Evolutionary conservation across 2,888 invertebrate genomes (phyloP).

Genomic region (Aplocera efformata): DNA sequence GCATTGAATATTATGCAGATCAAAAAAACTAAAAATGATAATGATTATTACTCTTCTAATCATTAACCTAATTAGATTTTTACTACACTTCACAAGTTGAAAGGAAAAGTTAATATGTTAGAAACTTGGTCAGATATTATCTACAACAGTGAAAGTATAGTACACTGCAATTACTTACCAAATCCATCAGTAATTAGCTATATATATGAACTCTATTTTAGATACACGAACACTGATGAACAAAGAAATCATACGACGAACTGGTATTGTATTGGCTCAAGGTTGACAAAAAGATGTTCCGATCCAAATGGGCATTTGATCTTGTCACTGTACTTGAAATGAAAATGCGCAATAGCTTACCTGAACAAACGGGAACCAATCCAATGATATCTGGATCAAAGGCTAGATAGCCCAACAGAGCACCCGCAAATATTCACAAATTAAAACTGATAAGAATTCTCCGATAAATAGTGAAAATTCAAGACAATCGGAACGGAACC

Average conservation of each 20-base stretch:
- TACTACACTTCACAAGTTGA: constrained; percentile 9
- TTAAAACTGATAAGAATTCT: constrained; percentile 48
- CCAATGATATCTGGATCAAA: constrained; percentile 48
- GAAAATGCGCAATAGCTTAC: constrained; percentile 69
- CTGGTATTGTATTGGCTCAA: constrained; percentile 57
- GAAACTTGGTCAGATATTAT: constrained; percentile 2
- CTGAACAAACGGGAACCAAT: constrained; percentile 38
- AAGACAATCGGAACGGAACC: constrained; percentile 56
- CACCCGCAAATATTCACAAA: constrained; percentile 48
- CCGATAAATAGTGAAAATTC: constrained; percentile 56
- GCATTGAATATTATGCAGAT: no score
- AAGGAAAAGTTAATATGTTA: not conserved
- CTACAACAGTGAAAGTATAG: constrained; percentile 1
- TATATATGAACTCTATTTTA: no score
- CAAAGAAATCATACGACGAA: constrained; percentile 53
- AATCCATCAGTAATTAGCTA: not conserved
- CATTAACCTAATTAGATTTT: constrained; percentile 2
- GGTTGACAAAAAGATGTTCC: constrained; percentile 65
- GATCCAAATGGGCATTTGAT: constrained; percentile 40
- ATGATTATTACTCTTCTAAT: no score
- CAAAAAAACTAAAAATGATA: no score
- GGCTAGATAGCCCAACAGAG: constrained; percentile 33
- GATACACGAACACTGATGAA: constrained; percentile 28
- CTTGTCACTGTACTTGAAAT: constrained; percentile 46
- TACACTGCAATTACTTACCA: no score